Evolutionary conservation across 2,797 vertebrate genomes (phyloP).

Genomic region (Tapirus indicus): DNA sequence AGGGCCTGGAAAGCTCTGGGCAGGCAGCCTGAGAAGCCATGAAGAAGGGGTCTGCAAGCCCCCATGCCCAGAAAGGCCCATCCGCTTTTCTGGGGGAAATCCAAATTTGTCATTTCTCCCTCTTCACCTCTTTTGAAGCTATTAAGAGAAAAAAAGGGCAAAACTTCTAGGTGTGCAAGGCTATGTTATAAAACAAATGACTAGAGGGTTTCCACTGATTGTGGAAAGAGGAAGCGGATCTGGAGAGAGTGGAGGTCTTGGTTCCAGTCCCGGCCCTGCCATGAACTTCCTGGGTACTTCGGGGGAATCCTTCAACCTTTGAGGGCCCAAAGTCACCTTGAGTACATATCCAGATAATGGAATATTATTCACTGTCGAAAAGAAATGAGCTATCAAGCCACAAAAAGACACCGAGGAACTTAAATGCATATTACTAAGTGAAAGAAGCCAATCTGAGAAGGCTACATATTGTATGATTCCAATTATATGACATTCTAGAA

Average conservation of each 20-base stretch:
- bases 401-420: neutral
- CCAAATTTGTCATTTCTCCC: no score
- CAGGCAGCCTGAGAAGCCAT: fast-evolving
- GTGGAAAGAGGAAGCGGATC: neutral
- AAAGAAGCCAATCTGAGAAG: neutral
- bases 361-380: no score
- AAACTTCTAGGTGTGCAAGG: neutral
- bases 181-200: fast-evolving
- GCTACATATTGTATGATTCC: neutral
- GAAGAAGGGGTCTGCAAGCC: neutral
- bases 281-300: neutral
- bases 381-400: neutral
- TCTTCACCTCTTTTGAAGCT: neutral
- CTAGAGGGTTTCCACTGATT: fast-evolving
- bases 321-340: neutral
- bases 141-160: neutral
- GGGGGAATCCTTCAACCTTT: neutral
- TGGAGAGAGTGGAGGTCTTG: no score
- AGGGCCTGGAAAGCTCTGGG: no score
- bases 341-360: neutral
- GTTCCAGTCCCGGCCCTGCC: no score
- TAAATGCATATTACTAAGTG: neutral
- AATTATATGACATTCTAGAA: neutral
- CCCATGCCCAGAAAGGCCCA: fast-evolving
- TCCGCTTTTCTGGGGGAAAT: neutral